Base-by-base conservation (phyloP, 2,113 vertebrate species). In the Lophura nycthemera region DNA sequence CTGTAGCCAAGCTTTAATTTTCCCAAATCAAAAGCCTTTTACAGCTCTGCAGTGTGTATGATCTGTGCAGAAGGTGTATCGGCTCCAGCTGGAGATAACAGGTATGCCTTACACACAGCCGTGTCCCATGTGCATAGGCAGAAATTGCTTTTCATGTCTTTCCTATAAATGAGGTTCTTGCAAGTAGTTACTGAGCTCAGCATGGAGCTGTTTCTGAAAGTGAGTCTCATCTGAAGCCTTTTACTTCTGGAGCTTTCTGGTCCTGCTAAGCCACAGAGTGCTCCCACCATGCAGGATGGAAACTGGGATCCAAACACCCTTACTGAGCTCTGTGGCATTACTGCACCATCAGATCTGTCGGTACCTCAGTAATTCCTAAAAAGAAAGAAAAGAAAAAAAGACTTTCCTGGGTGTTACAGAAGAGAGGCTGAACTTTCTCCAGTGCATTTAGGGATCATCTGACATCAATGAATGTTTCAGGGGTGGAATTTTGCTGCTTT, bases 51-150 rank as follows among this genome's bases (percentile, higher is more conserved):
- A 60, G 19, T 6, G 19, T 63, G 27, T 77, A 9, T 83, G 76
- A 40, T 86, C 17, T 71, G 14, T 38, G 50, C 65, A 81, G 69
- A 88, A 80, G 38, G 50, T 60, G 29, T 14, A 50, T 67, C 38
- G 56, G 15, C 30, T 74, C 32, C 32, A 74, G 56, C 54, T 54
- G 34, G 25, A 47, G 72, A 61, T 27, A 57, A 18, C 16, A 36
- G 45, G 29, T 80, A 59, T 40, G n/a, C 18, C 24, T 70, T 29
- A 59, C 64, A 30, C 0, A 2, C 16, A 63, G 52, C 42, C 21
- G 8, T 45, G 38, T 21, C 60, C 76, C 42, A 38, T 0, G 0
- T 54, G 30, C 14, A 30, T 4, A 13, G 8, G 32, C 65, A 78
- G 36, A 89, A 81, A 75, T 47, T 61, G 22, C 14, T 89, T 48